Conservation (phyloP, 2,888 invertebrate genomes). For the Mesorhabditis belari region DNA sequence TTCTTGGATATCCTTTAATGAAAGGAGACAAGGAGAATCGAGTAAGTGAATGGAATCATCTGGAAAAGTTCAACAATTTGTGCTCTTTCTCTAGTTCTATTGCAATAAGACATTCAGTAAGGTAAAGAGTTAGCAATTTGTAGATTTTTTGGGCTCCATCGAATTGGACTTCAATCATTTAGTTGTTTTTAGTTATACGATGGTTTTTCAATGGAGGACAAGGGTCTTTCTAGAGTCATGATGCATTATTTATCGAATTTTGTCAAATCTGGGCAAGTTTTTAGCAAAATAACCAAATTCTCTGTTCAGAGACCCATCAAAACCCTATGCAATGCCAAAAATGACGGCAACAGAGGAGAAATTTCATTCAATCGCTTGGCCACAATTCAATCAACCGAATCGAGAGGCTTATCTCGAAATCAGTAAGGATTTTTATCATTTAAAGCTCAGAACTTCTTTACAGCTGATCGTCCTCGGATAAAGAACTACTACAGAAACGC, state of each 20-base stretch:
- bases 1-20: constrained; percentile 50
- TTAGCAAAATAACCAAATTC: too few species aligned
- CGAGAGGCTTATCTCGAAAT: constrained; percentile 51
- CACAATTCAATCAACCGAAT: constrained; percentile 44
- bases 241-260: constrained; percentile 52
- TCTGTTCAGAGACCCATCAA: constrained; percentile 44
- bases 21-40: constrained; percentile 27
- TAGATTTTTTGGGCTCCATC: too few species aligned
- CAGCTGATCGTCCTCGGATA: constrained; percentile 43
- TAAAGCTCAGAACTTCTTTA: constrained; percentile 13
- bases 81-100: too few species aligned
- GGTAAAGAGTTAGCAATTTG: too few species aligned
- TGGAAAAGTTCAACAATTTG: too few species aligned
- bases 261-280: constrained; percentile 51
- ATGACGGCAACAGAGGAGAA: constrained; percentile 41
- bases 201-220: constrained; percentile 42
- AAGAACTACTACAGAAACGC: constrained; percentile 50
- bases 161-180: not conserved
- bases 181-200: constrained; percentile 23
- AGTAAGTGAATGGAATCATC: constrained; percentile 5
- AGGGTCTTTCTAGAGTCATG: constrained; percentile 45
- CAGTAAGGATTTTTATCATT: constrained; percentile 18
- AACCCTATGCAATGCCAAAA: constrained; percentile 38
- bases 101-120: too few species aligned
- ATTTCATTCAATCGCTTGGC: constrained; percentile 48